phyloP scores from a whole-genome alignment of 2,797 vertebrate species.

The Melanotaenia parkinsoni region DNA sequence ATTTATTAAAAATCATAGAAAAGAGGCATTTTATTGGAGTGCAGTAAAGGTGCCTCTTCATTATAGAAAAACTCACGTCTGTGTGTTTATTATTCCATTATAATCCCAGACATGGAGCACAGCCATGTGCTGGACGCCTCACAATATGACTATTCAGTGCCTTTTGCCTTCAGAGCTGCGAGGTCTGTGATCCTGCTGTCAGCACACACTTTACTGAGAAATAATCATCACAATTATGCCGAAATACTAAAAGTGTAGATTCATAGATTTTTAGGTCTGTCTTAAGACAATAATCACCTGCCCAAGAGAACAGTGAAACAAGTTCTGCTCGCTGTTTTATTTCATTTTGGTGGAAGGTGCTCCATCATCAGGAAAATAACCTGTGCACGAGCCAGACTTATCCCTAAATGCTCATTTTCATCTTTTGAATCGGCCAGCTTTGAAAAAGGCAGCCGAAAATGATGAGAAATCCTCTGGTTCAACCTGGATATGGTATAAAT shows the following conservation, averaged over 20 bases:
- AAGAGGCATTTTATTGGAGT: slow-evolving; percentile 44
- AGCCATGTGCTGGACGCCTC: slow-evolving; percentile 41
- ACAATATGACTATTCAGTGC: slow-evolving; percentile 33
- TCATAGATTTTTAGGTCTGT: slow-evolving; percentile 10
- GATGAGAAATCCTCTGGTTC: background rate
- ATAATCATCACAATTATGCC: slow-evolving; percentile 2
- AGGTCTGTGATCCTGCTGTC: slow-evolving; percentile 38
- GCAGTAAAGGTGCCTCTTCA: slow-evolving; percentile 29
- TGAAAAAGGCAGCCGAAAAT: background rate
- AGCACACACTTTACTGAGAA: slow-evolving; percentile 21
- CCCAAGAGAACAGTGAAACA: background rate
- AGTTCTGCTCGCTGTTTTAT: background rate
- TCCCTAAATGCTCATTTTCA: slow-evolving; percentile 5
- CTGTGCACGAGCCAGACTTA: background rate
- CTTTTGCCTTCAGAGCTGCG: background rate
- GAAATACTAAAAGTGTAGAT: slow-evolving; percentile 2
- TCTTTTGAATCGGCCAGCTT: background rate
- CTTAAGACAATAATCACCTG: background rate
- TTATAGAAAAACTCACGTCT: slow-evolving; percentile 49
- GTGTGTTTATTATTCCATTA: slow-evolving; percentile 50
- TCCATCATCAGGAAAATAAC: background rate
- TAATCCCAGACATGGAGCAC: slow-evolving; percentile 53
- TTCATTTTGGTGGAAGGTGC: background rate
- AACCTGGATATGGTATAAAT: background rate
- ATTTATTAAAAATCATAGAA: slow-evolving; percentile 47